Percentiles rank a stretch among this genome's conserved stretches.
Conservation (phyloP, 2,888 invertebrate species). For the Blastobasis adustella region DNA sequence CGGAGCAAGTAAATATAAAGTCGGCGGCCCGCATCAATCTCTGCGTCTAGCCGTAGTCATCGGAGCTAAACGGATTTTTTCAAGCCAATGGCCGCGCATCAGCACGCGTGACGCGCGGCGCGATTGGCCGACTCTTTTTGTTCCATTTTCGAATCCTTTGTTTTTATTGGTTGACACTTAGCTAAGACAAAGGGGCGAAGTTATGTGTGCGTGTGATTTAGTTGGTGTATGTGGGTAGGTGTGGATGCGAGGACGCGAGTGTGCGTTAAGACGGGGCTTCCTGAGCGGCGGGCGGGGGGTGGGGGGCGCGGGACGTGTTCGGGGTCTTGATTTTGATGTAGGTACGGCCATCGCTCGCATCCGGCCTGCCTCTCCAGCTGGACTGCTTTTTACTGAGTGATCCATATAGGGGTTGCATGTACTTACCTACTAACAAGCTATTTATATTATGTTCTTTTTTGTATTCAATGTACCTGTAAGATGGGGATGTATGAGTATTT, state of each 20-base stretch:
- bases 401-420: too few species aligned
- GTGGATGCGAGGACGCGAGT: constrained; percentile 27
- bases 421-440: too few species aligned
- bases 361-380: constrained; percentile 21
- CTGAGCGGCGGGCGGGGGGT: constrained; percentile 19
- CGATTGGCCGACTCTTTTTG: constrained; percentile 72
- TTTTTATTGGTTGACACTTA: constrained; percentile 76
- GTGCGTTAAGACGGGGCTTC: constrained; percentile 64
- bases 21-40: constrained; percentile 58
- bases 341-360: constrained; percentile 54
- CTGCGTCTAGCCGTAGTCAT: constrained; percentile 63
- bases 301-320: constrained; percentile 37
- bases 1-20: constrained; percentile 40
- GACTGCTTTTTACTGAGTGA: constrained; percentile 40
- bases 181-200: constrained; percentile 73
- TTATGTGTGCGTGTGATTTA: constrained; percentile 58
- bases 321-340: constrained; percentile 63
- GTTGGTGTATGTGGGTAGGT: constrained; percentile 24
- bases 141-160: constrained; percentile 74
- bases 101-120: constrained; percentile 66
- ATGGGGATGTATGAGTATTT: too few species aligned
- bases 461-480: too few species aligned
- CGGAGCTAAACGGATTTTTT: constrained; percentile 71
- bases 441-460: too few species aligned
- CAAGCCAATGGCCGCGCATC: constrained; percentile 72